Base-by-base conservation (phyloP, 1,140 invertebrate genomes). In the Orius laevigatus region DNA sequence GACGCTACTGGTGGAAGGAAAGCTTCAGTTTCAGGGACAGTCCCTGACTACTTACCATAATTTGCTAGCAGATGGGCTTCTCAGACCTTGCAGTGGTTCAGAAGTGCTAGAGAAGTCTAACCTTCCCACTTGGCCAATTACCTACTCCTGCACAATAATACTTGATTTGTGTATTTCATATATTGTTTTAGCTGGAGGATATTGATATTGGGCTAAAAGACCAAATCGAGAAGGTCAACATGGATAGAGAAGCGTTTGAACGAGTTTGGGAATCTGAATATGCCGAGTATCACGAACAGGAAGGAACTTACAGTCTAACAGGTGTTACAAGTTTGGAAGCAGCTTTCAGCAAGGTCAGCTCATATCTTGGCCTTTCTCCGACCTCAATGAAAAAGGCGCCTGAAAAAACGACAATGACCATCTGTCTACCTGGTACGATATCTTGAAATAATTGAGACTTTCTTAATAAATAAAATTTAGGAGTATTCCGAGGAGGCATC, bases 251-350 rank as follows among this genome's bases (percentile, higher is more conserved):
- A 56, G 90, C 70, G 57, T 83, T 95, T 57, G 77, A 75, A 25
- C 74, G 75, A 1, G 71, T 77, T 15, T 87, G 84, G 74, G 82
- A 84, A 53, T 66, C 72, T 49, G 75, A 75, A 3, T 62, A 61
- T 1, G 62, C 63, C 18, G 63, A 61, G 1, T 81, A 74, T 56
- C 70, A 76, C 48, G 86, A 91, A 67, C 65, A 85, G 25, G 86
- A 94, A 62, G 90, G 94, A 58, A 94, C 89, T 0, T 96, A 84
- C 64, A 79, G 81, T 0, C 67, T 96, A n/a, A 77, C 82, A 3
- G 76, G 78, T 16, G 78, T 89, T 44, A 81, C 71, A 49, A 79
- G 79, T 5, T 59, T 94, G 16, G 80, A 88, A 59, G 86, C 87
- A 58, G 90, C 91, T 1, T 82, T 93, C 0, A 83, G 82, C 58